Conservation (phyloP, 2,888 invertebrate genomes). For the Parasteatoda lunata region DNA sequence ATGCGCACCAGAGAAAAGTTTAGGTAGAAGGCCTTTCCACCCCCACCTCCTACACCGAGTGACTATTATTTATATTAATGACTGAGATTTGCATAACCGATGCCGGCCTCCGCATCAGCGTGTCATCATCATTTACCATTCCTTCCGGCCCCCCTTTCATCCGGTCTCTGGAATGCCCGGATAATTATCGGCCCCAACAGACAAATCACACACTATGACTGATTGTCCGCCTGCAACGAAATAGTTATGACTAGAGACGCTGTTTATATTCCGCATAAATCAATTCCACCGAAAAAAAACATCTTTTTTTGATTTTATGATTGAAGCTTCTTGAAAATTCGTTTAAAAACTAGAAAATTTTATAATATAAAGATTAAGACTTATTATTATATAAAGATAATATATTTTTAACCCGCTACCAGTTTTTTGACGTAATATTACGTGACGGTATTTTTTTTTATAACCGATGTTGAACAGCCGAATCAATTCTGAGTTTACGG, state of each 20-base stretch:
- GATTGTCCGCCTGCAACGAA: neutral
- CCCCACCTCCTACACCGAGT: slow-evolving; percentile 21
- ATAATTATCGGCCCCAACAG: neutral
- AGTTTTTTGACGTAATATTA: no score
- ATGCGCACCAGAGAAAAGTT: slow-evolving; percentile 43
- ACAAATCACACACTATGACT: neutral
- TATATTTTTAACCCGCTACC: no score
- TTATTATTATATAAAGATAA: no score
- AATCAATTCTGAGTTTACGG: no score
- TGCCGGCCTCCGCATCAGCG: slow-evolving; percentile 37
- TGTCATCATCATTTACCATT: slow-evolving; percentile 68
- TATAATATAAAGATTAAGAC: no score
- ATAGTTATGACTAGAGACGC: no score
- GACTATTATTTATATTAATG: slow-evolving; percentile 69
- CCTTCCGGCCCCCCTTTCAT: slow-evolving; percentile 31
- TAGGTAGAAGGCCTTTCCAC: slow-evolving; percentile 8
- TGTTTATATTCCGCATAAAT: neutral
- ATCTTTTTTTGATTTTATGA: neutral
- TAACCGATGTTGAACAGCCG: no score
- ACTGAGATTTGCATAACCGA: slow-evolving; percentile 64
- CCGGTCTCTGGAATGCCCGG: slow-evolving; percentile 6
- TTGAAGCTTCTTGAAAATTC: no score
- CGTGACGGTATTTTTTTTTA: no score
- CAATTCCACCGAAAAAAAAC: neutral
- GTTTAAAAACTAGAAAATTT: no score